phyloP scores from a whole-genome alignment of 2,888 invertebrate species.

The Eulithis testata region DNA sequence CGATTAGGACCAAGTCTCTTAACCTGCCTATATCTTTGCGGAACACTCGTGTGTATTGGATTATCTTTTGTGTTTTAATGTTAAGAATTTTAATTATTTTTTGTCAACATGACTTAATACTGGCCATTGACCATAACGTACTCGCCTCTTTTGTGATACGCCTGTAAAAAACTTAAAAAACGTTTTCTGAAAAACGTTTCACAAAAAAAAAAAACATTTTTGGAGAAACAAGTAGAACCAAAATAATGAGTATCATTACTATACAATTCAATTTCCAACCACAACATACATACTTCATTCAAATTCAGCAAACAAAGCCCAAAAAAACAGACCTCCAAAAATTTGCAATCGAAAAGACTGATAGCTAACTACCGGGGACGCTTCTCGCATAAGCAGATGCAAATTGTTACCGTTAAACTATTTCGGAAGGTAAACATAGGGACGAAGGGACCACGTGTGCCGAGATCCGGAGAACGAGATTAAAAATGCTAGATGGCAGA shows the following conservation, averaged over 20 bases:
- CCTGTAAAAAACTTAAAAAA: too few relatives aligned
- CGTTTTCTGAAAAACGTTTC: too few relatives aligned
- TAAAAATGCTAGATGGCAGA: constrained; percentile 82
- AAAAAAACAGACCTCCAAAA: constrained; percentile 43
- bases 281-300: constrained; percentile 33
- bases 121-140: background rate
- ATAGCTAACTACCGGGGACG: constrained; percentile 81
- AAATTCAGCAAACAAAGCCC: constrained; percentile 35
- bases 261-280: constrained; percentile 22
- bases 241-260: constrained; percentile 22
- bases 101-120: background rate
- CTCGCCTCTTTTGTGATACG: too few relatives aligned
- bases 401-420: constrained; percentile 84
- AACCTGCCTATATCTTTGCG: constrained; percentile 81
- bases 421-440: constrained; percentile 83
- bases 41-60: constrained; percentile 74
- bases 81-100: background rate
- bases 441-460: constrained; percentile 74
- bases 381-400: constrained; percentile 81
- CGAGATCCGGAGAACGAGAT: constrained; percentile 79
- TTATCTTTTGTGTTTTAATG: constrained; percentile 49
- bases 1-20: constrained; percentile 81
- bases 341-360: constrained; percentile 59
- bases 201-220: too few relatives aligned
- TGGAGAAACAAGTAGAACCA: background rate